phyloP scores from a whole-genome alignment of 2,113 vertebrate species.

The Dasyprocta punctata region DNA sequence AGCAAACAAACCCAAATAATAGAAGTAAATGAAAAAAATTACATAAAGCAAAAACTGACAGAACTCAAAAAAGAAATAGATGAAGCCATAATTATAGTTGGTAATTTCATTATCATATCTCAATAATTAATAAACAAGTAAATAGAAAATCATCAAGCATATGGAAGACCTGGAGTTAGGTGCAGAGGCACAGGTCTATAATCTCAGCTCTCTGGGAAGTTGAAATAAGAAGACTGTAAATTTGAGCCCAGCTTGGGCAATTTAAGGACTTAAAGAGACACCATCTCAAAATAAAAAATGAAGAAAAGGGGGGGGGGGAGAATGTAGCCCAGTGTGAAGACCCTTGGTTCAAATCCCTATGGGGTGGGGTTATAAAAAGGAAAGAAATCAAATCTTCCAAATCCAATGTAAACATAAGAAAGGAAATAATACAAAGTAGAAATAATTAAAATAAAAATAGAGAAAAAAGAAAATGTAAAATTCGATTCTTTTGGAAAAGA shows the following conservation, averaged over 20 bases:
- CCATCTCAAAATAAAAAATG: not conserved
- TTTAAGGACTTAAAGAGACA: not conserved
- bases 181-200: not conserved
- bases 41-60: not conserved
- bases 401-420: not conserved
- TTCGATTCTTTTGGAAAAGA: not conserved
- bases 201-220: not conserved
- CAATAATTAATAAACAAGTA: not conserved
- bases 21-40: constrained; percentile 18
- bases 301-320: not conserved
- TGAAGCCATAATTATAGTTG: not conserved
- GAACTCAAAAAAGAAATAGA: not conserved
- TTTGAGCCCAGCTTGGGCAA: not conserved
- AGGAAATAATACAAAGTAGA: not conserved
- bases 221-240: not conserved
- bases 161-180: not conserved
- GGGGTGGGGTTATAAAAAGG: not conserved
- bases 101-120: not conserved
- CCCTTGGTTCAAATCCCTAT: not conserved
- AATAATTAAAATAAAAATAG: not conserved
- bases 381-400: not conserved
- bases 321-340: not conserved
- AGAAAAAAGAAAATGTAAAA: not conserved
- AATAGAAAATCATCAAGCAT: not conserved
- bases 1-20: not conserved